Percentiles rank a stretch among this genome's conserved stretches.
These are phyloP conservation scores for Megalops atlanticus DNA, from an alignment of 2,113 vertebrate species.

Conservation along the genomic window DNA sequence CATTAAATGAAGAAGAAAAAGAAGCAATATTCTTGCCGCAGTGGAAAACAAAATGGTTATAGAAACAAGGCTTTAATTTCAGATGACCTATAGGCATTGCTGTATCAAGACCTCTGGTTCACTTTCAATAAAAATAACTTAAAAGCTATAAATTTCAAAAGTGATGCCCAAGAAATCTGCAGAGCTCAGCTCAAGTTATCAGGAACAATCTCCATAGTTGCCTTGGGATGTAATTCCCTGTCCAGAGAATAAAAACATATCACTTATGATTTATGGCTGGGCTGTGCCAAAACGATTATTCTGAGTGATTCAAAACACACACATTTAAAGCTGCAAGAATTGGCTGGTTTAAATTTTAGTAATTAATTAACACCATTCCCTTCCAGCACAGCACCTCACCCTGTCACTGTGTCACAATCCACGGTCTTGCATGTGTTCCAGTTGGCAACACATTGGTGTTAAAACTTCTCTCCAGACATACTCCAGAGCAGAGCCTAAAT, in stretches of 20 bases:
- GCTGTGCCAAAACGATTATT: neutral
- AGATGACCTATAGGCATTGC: no score
- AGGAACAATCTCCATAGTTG: neutral
- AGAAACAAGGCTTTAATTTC: no score
- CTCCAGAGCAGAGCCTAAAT: neutral
- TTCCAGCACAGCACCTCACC: neutral
- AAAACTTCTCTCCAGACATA: neutral
- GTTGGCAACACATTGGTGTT: neutral
- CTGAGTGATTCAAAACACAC: neutral
- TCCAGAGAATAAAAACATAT: neutral
- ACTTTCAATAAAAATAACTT: neutral
- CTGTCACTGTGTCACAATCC: neutral
- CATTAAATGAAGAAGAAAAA: no score
- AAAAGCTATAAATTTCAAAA: neutral
- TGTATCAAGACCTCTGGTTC: neutral
- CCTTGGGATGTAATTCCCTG: neutral
- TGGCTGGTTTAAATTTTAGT: no score
- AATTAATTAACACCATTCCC: neutral
- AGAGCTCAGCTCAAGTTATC: no score
- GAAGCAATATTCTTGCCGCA: no score
- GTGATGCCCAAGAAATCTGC: neutral
- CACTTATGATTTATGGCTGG: neutral
- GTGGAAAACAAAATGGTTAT: no score
- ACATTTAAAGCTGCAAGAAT: no score
- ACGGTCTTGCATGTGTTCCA: neutral